phyloP scores from a whole-genome alignment of 2,888 invertebrate genomes.

The Deilephila porcellus region DNA sequence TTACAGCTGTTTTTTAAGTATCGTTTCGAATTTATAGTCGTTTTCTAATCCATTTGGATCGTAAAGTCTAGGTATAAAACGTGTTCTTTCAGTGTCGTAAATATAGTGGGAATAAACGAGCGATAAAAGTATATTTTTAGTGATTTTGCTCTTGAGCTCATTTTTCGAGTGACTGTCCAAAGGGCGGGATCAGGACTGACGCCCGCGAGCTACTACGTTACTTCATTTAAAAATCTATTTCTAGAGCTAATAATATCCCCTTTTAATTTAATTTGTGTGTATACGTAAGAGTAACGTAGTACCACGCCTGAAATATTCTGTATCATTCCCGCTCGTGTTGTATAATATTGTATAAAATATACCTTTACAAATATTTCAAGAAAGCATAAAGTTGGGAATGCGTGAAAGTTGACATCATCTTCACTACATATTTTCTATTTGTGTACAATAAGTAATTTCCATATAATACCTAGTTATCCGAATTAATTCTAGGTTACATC shows the following conservation, averaged over 20 bases:
- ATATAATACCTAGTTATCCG: background rate
- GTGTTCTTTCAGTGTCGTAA: slow-evolving; percentile 9
- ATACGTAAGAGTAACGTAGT: slow-evolving; percentile 55
- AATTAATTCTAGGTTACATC: background rate
- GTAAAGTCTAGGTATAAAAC: slow-evolving; percentile 1
- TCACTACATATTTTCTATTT: background rate
- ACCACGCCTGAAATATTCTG: slow-evolving; percentile 65
- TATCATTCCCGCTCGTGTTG: slow-evolving; percentile 75
- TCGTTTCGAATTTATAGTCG: background rate
- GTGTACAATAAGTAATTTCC: background rate
- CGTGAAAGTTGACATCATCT: slow-evolving; percentile 35
- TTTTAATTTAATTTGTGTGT: slow-evolving; percentile 31
- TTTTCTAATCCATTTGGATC: background rate
- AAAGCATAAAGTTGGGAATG: slow-evolving; percentile 46
- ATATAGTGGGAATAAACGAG: slow-evolving; percentile 23
- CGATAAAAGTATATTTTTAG: slow-evolving; percentile 38
- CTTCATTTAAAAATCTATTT: slow-evolving; percentile 38
- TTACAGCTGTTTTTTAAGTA: background rate
- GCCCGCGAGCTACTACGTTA: slow-evolving; percentile 63
- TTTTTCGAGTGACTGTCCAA: slow-evolving; percentile 61
- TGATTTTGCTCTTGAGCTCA: slow-evolving; percentile 61
- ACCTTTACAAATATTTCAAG: slow-evolving; percentile 63
- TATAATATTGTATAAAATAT: slow-evolving; percentile 69
- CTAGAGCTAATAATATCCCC: slow-evolving; percentile 34
- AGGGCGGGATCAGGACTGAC: slow-evolving; percentile 65